Percentiles rank a stretch among this genome's conserved stretches.
phyloP scores from a whole-genome alignment of 1,140 invertebrate genomes.

The Eufriesea mexicana region DNA sequence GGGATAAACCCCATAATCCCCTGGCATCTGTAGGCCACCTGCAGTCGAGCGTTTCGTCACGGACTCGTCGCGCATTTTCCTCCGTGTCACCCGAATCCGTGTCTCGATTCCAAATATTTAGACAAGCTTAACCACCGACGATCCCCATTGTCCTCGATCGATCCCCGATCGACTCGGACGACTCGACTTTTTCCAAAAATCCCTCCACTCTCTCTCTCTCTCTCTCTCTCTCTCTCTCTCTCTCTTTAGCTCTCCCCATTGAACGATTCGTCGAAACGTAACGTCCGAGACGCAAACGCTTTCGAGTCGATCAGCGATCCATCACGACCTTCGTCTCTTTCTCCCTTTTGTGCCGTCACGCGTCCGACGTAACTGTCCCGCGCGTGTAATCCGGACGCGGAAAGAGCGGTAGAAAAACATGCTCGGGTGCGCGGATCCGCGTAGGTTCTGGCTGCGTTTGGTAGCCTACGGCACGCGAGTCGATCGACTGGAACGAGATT shows the following conservation, averaged over 20 bases:
- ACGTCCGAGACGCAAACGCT: neutral
- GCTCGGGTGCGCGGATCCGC: too few species aligned
- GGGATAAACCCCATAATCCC: conserved; percentile 81
- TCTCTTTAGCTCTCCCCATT: neutral
- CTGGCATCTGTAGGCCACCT: conserved; percentile 81
- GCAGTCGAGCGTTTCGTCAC: conserved; percentile 81
- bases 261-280: neutral
- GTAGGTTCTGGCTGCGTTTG: too few species aligned
- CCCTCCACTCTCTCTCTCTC: neutral
- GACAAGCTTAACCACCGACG: conserved; percentile 61
- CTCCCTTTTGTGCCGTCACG: neutral
- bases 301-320: conserved; percentile 5
- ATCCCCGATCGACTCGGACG: neutral
- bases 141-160: conserved; percentile 64
- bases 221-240: neutral
- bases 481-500: conserved; percentile 12
- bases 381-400: conserved; percentile 45
- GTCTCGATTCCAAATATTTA: conserved; percentile 76
- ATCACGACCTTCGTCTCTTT: conserved; percentile 23
- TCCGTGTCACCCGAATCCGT: conserved; percentile 56
- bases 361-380: conserved; percentile 20
- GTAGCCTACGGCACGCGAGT: too few species aligned
- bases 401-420: conserved; percentile 22
- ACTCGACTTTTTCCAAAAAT: conserved; percentile 25
- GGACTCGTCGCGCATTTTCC: conserved; percentile 74